phyloP scores from a whole-genome alignment of 2,888 invertebrate species.

The Lycocerus yunnanus region DNA sequence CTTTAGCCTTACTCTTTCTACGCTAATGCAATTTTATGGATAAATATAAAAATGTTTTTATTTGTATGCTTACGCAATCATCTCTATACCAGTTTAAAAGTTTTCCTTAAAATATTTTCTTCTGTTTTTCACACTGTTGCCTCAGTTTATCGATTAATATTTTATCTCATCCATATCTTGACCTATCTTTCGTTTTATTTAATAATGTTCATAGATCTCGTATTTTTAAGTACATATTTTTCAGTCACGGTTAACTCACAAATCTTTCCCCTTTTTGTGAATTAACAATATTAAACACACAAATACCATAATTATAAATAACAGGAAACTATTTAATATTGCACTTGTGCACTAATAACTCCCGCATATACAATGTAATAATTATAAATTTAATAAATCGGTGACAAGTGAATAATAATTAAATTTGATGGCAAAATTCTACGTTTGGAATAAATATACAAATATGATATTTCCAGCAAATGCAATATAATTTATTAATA shows the following conservation, averaged over 20 bases:
- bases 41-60: neutral
- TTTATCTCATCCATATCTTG: neutral
- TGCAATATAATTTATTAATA: neutral
- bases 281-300: neutral
- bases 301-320: neutral
- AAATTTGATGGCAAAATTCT: neutral
- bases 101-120: neutral
- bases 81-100: neutral
- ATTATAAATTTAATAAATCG: neutral
- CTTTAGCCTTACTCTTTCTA: neutral
- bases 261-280: too few species aligned
- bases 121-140: neutral
- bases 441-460: neutral
- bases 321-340: neutral
- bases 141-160: neutral
- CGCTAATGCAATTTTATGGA: neutral
- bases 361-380: neutral
- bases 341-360: neutral
- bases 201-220: neutral
- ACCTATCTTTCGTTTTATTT: neutral
- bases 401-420: neutral
- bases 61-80: neutral
- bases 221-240: neutral
- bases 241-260: too few species aligned
- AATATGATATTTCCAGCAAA: neutral